Evolutionary conservation across 2,113 vertebrate genomes (phyloP).

Genomic region (Oncorhynchus gorbuscha): DNA sequence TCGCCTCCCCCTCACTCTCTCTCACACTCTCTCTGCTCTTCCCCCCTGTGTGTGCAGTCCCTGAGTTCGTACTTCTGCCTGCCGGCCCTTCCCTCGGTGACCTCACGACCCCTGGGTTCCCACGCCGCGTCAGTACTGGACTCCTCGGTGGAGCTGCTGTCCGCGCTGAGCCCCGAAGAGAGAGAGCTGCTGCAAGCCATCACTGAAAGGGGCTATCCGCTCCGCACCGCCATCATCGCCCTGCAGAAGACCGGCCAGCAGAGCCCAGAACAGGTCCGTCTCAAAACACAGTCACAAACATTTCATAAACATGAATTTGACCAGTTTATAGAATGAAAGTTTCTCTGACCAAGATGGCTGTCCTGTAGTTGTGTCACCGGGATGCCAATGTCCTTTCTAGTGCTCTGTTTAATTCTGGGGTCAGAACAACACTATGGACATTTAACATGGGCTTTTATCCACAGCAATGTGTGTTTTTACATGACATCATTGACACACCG

Average conservation of each 20-base stretch:
- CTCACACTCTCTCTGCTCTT: background rate
- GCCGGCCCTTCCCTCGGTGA: constrained; percentile 36
- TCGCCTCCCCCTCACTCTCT: background rate
- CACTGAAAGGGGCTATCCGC: constrained; percentile 82
- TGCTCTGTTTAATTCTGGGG: too few relatives aligned
- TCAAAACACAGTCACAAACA: background rate
- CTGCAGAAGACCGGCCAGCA: constrained; percentile 87
- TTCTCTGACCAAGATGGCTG: too few relatives aligned
- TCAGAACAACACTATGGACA: too few relatives aligned
- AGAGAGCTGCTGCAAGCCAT: constrained; percentile 81
- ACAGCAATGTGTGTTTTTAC: background rate
- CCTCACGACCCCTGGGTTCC: constrained; percentile 41
- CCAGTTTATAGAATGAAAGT: too few relatives aligned
- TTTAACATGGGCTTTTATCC: background rate
- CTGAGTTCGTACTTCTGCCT: constrained; percentile 72
- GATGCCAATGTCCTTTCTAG: too few relatives aligned
- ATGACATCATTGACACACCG: too few relatives aligned
- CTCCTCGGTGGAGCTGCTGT: constrained; percentile 80
- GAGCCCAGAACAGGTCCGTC: constrained; percentile 84
- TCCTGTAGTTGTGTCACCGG: too few relatives aligned
- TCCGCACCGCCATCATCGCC: constrained; percentile 83
- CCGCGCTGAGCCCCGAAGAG: constrained; percentile 86
- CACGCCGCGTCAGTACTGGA: constrained; percentile 56
- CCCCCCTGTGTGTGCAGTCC: constrained; percentile 61
- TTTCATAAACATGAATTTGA: background rate